Evolutionary conservation across 2,797 vertebrate genomes (phyloP), one percentile per base, ranked within the genome.

Genomic region (Selene dorsalis): DNA sequence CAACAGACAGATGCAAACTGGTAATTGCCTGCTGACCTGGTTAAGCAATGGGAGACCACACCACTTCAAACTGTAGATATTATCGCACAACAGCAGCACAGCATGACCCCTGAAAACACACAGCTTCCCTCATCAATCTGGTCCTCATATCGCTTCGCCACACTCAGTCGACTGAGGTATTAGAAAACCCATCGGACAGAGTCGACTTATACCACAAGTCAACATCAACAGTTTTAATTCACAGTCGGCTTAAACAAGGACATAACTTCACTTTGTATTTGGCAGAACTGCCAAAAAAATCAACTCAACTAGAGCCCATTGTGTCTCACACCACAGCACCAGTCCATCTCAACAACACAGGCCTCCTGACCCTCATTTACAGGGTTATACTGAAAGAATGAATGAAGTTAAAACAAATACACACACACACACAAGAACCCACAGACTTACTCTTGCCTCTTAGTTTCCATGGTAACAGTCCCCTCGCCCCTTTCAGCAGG

Each of bases 41-140:
- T 87, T 90, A 48, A 86, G 85, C 55, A 39, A 89, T 79, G 85
- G 86, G 86, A 92, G 83, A 92, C 90, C 88, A 89, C 55, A 10
- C n/a, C 65, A 38, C 69, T 69, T 78, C 55, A 72, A 64, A 45
- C 14, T 38, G 80, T 47, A 62, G 75, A 69, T 80, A 55, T 38
- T 60, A 48, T 57, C 56, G 48, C 63, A 61, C 26, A 74, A 39
- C 28, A 39, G 55, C 77, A 75, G 53, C 79, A 66, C 67, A 77
- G 74, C 28, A 2, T 24, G 67, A 71, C 32, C 57, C 74, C 67
- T 38, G 22, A 24, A 81, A 65, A 77, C 60, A 80, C 83, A 82
- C 26, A 53, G 69, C 56, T 38, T 35, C 58, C 57, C 12, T 57
- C n/a, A 76, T 84, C 68, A 87, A 82, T 70, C 64, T 22, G 64